phyloP scores from a whole-genome alignment of 1,140 invertebrate species.

The Trinorchestia longiramus region DNA sequence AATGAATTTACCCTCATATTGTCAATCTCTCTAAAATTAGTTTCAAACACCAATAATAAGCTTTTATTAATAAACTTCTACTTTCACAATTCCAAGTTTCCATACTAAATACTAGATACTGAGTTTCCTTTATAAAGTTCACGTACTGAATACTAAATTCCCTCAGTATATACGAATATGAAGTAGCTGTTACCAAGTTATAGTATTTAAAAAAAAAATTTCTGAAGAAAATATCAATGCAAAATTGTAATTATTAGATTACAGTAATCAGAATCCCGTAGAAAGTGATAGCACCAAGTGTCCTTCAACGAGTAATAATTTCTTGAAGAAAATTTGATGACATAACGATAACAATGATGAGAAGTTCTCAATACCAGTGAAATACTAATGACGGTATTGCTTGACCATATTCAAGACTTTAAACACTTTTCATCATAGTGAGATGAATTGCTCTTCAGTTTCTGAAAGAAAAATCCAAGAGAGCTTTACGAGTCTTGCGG shows the following conservation, averaged over 20 bases:
- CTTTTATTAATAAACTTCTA: background rate
- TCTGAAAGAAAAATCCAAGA: background rate
- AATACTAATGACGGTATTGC: background rate
- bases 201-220: background rate
- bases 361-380: background rate
- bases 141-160: background rate
- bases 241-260: too few species aligned
- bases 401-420: background rate
- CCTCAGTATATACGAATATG: too few species aligned
- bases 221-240: background rate
- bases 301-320: too few species aligned
- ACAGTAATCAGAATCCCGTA: too few species aligned
- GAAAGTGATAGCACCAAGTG: too few species aligned
- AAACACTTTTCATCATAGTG: background rate
- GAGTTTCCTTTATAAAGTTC: background rate
- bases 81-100: background rate
- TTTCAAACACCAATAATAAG: background rate
- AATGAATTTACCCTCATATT: background rate
- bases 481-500: background rate
- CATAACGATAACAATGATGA: too few species aligned
- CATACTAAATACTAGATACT: background rate
- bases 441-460: background rate
- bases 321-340: too few species aligned
- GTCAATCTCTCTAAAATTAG: background rate
- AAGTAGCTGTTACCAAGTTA: background rate